Conservation (phyloP, 2,888 invertebrate species). For the Cheilosia soror region DNA sequence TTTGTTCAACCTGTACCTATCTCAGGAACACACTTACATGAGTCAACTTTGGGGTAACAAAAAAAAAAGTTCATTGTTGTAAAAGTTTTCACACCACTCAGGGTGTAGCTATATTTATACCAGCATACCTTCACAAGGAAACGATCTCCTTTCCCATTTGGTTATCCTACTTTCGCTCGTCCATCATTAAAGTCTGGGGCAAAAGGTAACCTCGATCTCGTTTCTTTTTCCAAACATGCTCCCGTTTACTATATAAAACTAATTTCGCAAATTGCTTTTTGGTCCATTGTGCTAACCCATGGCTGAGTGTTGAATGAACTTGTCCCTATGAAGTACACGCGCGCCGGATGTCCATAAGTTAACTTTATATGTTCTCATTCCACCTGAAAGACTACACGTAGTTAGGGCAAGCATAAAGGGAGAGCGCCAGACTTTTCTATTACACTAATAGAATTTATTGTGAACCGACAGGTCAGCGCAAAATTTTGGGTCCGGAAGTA, state of each 20-base stretch:
- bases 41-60: conserved; percentile 41
- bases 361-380: conserved; percentile 42
- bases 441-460: conserved; percentile 54
- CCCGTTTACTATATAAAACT: conserved; percentile 59
- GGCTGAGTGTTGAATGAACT: conserved; percentile 56
- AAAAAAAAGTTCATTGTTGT: conserved; percentile 29
- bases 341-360: conserved; percentile 55
- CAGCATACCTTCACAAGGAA: conserved; percentile 10
- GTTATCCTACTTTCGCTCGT: conserved; percentile 19
- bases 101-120: neutral
- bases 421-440: conserved; percentile 40
- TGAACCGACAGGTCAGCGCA: conserved; percentile 43
- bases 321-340: conserved; percentile 57
- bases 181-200: conserved; percentile 9
- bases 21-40: conserved; percentile 20
- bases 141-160: conserved; percentile 28
- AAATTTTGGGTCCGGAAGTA: conserved; percentile 10
- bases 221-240: neutral
- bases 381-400: conserved; percentile 11
- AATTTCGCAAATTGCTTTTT: conserved; percentile 70
- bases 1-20: conserved; percentile 34
- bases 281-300: conserved; percentile 59
- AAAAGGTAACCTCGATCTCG: neutral
- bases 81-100: conserved; percentile 42
- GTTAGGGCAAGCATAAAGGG: neutral